Conservation (phyloP, 1,140 invertebrate species). For the Drosophila ohnishii region DNA sequence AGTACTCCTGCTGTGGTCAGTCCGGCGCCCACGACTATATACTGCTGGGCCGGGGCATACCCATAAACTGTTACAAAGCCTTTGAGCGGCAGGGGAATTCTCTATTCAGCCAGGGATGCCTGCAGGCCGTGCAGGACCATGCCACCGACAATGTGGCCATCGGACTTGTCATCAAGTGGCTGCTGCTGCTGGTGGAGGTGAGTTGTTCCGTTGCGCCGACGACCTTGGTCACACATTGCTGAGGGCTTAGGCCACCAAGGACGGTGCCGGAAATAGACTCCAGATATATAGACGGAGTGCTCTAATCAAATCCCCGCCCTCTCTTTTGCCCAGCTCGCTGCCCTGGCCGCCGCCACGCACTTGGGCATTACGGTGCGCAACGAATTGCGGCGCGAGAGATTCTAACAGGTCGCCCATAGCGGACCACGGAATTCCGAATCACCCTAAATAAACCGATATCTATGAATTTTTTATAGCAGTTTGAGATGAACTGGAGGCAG, state of each 20-base stretch:
- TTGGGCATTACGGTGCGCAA: constrained; percentile 79
- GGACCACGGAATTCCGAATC: constrained; percentile 6
- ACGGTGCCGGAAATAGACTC: constrained; percentile 46
- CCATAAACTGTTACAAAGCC: constrained; percentile 60
- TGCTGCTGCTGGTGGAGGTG: constrained; percentile 69
- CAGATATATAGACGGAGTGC: constrained; percentile 3
- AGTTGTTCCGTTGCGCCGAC: constrained; percentile 25
- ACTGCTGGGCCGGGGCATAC: constrained; percentile 56
- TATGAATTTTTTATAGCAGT: constrained; percentile 35
- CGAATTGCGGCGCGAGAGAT: constrained; percentile 72
- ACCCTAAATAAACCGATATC: constrained; percentile 22
- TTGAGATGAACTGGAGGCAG: constrained; percentile 40
- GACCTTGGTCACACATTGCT: constrained; percentile 57
- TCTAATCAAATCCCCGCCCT: constrained; percentile 28
- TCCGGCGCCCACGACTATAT: constrained; percentile 64
- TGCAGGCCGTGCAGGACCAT: constrained; percentile 61
- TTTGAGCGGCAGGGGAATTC: constrained; percentile 35
- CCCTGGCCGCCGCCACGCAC: constrained; percentile 64
- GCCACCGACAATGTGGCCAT: constrained; percentile 67
- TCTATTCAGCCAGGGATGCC: constrained; percentile 58
- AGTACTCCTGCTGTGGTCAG: constrained; percentile 73
- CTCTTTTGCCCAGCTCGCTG: constrained; percentile 43
- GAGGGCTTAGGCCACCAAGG: constrained; percentile 49
- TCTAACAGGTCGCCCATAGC: constrained; percentile 46
- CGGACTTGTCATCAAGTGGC: constrained; percentile 74